Base-by-base conservation (phyloP, 2,888 invertebrate genomes). In the Drosophila buzzatii region DNA sequence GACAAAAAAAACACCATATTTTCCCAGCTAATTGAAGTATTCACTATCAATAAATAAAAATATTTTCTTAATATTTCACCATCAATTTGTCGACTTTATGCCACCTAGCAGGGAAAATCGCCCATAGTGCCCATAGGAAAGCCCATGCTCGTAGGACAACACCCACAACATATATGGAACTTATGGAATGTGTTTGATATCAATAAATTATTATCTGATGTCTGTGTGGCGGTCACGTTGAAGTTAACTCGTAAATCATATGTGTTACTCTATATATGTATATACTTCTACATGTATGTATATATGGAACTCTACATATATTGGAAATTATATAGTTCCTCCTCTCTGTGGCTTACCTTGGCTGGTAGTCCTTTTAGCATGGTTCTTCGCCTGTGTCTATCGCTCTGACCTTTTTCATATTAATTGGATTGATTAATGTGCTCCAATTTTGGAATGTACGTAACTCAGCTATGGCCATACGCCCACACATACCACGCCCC, bases 361-460 rank as follows among this genome's bases (percentile, higher is more conserved):
- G 18, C 18, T 41, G 33, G 52, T n/a, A 20, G 65, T 65, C 51
- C 35, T 14, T 37, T 9, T 23, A 27, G 27, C 6, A 41, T 51
- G 60, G n/a, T n/a, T 41, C 1, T 41, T n/a, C n/a, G 41, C 7
- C 14, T 27, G 8, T 7, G 12, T 45, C 42, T 65, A 57, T 56
- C 52, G 65, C 52, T 69, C 51, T 70, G 66, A 63, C 81, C 72
- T 74, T 57, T 70, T 56, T 35, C 55, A 74, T 79, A 85, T 85
- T 85, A 87, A 85, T 87, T 89, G 85, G 76, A 71, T 81, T 85
- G 84, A 85, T 85, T 85, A 85, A 85, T 85, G 90, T 81, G 85
- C 82, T 74, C 72, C 74, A 74, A 73, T 75, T 83, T 84, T 63
- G 81, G 87, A 70, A 61, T 81, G 70, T 83, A 76, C 80, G 78